These are phyloP conservation scores for Periophthalmus magnuspinnatus DNA, from an alignment of 2,797 vertebrate genomes.

Conservation along the genomic window DNA sequence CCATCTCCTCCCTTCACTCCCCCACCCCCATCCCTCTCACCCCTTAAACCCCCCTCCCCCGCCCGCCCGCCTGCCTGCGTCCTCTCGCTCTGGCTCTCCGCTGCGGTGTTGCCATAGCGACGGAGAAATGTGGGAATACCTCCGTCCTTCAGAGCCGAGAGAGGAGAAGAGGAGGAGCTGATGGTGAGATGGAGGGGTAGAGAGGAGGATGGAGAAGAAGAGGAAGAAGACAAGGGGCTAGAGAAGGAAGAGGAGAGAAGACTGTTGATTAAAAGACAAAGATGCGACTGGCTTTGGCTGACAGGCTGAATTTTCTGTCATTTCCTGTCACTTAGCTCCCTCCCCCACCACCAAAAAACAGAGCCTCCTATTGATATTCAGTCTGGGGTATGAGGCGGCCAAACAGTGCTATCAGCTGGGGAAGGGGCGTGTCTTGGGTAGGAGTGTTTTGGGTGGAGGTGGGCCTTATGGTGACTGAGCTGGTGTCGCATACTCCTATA, in stretches of 20 bases:
- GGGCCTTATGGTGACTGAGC: conserved; percentile 33
- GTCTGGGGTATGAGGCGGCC: conserved; percentile 47
- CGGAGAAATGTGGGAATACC: conserved; percentile 85
- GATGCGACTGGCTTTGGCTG: conserved; percentile 43
- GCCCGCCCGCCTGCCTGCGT: conserved; percentile 50
- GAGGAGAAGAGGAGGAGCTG: conserved; percentile 30
- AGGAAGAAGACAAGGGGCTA: conserved; percentile 32
- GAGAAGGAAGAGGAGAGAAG: conserved; percentile 44
- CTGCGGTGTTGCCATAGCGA: conserved; percentile 84
- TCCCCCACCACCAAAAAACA: conserved; percentile 40
- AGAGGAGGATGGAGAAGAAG: conserved; percentile 13
- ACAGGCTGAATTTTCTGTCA: conserved; percentile 59
- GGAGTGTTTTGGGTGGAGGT: conserved; percentile 32
- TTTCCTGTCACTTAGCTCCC: conserved; percentile 62
- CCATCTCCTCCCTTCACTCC: conserved; percentile 46
- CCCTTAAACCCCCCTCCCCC: conserved; percentile 17
- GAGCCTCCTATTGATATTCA: conserved; percentile 64
- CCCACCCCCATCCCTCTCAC: no score
- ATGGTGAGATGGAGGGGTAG: conserved; percentile 41
- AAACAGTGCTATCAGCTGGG: conserved; percentile 45
- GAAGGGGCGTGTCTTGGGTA: conserved; percentile 29
- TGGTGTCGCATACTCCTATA: conserved; percentile 58
- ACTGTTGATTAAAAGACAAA: conserved; percentile 66
- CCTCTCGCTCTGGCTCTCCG: conserved; percentile 75
- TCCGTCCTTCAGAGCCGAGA: conserved; percentile 78